Percentiles rank a stretch among this genome's conserved stretches.
Conservation (phyloP, 1,140 invertebrate genomes). For the Drosophila novamexicana region DNA sequence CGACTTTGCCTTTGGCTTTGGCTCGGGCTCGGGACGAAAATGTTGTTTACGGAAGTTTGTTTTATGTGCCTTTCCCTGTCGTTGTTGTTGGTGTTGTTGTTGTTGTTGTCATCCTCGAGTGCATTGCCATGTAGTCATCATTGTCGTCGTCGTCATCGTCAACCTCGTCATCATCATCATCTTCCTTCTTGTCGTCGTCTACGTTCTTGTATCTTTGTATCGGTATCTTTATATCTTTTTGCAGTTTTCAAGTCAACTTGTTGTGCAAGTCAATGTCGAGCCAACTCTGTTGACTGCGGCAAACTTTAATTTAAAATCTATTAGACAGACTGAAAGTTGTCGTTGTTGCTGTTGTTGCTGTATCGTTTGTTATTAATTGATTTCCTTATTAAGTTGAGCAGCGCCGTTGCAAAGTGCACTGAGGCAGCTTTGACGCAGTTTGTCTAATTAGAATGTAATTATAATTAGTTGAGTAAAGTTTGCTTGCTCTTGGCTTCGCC, state of each 20-base stretch:
- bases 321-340: slow-evolving; percentile 66
- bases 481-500: not conserved
- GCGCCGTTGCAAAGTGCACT: slow-evolving; percentile 22
- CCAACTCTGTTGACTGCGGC: slow-evolving; percentile 57
- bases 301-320: slow-evolving; percentile 80
- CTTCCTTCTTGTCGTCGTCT: slow-evolving; percentile 10
- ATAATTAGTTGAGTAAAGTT: slow-evolving; percentile 67
- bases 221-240: slow-evolving; percentile 50
- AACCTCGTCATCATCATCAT: slow-evolving; percentile 14
- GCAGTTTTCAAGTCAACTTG: slow-evolving; percentile 70
- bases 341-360: slow-evolving; percentile 46
- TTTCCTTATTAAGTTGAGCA: slow-evolving; percentile 75
- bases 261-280: slow-evolving; percentile 73
- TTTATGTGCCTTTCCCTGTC: slow-evolving; percentile 1
- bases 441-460: slow-evolving; percentile 80
- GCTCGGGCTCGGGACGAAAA: not conserved
- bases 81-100: slow-evolving; percentile 27
- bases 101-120: slow-evolving; percentile 59
- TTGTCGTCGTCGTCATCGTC: slow-evolving; percentile 25
- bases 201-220: slow-evolving; percentile 46
- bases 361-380: slow-evolving; percentile 80
- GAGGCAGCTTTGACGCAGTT: slow-evolving; percentile 55
- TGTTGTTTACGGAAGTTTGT: slow-evolving; percentile 76
- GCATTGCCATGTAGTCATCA: slow-evolving; percentile 74
- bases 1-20: slow-evolving; percentile 37